Evolutionary conservation across 2,888 invertebrate species (phyloP).

Genomic region (Leptopterna dolabrata): DNA sequence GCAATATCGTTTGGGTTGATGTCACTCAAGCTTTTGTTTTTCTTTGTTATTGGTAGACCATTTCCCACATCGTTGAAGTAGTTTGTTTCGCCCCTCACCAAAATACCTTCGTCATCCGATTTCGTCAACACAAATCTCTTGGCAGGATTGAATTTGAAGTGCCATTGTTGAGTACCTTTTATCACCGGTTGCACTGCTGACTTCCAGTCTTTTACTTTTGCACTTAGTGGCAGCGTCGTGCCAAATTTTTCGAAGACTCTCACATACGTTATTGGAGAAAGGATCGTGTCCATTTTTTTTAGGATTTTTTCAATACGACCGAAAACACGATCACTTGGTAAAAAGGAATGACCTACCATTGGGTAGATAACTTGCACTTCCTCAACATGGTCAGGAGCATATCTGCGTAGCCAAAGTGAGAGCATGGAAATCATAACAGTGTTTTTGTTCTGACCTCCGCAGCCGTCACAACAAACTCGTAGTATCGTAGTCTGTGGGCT

Average conservation of each 20-base stretch:
- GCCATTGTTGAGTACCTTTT: neutral
- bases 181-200: neutral
- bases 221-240: neutral
- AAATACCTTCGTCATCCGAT: neutral
- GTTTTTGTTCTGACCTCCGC: slow-evolving; percentile 23
- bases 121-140: neutral
- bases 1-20: slow-evolving; percentile 14
- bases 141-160: neutral
- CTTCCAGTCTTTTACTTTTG: neutral
- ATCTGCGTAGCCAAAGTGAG: slow-evolving; percentile 24
- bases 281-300: neutral
- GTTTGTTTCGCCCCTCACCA: neutral
- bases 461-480: slow-evolving; percentile 33
- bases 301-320: neutral
- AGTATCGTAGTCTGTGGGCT: neutral
- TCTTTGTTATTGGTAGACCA: neutral
- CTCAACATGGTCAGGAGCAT: neutral
- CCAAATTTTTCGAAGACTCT: neutral
- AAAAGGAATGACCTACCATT: neutral
- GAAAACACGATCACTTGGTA: slow-evolving; percentile 25
- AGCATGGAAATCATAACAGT: slow-evolving; percentile 5
- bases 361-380: slow-evolving; percentile 6
- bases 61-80: neutral
- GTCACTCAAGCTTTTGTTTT: neutral
- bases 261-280: neutral